These are phyloP conservation scores for Gobiocypris rarus DNA, from an alignment of 2,113 vertebrate species.

Conservation along the genomic window DNA sequence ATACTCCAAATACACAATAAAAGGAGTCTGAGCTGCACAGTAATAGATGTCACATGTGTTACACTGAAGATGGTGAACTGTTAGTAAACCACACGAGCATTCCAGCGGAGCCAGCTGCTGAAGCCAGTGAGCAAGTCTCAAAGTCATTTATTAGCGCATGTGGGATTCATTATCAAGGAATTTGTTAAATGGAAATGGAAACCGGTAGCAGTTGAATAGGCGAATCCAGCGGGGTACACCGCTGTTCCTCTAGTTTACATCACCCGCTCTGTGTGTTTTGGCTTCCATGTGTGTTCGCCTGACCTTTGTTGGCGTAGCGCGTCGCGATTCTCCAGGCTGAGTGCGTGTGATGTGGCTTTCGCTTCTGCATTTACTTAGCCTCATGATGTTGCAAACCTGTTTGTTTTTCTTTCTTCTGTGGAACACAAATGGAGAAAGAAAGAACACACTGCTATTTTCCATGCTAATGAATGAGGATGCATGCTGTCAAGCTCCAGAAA, in stretches of 20 bases:
- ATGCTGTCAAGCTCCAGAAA: neutral
- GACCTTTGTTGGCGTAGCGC: constrained; percentile 11
- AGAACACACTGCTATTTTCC: neutral
- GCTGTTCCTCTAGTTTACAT: constrained; percentile 53
- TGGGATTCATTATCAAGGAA: constrained; percentile 65
- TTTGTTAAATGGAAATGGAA: constrained; percentile 64
- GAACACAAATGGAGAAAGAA: constrained; percentile 11
- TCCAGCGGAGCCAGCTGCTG: constrained; percentile 62
- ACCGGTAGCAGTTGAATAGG: constrained; percentile 61
- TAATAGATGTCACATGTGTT: constrained; percentile 64
- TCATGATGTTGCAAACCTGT: constrained; percentile 24
- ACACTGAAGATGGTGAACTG: constrained; percentile 61
- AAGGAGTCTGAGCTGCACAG: constrained; percentile 55
- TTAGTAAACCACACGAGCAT: constrained; percentile 64
- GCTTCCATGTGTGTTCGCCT: neutral
- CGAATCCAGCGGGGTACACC: constrained; percentile 50
- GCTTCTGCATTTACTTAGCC: constrained; percentile 41
- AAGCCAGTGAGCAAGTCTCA: constrained; percentile 54
- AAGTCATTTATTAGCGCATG: constrained; percentile 62
- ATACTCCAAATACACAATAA: constrained; percentile 57
- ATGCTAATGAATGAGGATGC: neutral
- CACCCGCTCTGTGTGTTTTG: constrained; percentile 28
- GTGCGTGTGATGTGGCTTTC: constrained; percentile 32
- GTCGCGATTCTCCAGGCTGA: constrained; percentile 39
- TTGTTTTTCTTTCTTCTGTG: constrained; percentile 30